These are phyloP conservation scores for Diadophis punctatus DNA, from an alignment of 2,113 vertebrate species.

Conservation along the genomic window DNA sequence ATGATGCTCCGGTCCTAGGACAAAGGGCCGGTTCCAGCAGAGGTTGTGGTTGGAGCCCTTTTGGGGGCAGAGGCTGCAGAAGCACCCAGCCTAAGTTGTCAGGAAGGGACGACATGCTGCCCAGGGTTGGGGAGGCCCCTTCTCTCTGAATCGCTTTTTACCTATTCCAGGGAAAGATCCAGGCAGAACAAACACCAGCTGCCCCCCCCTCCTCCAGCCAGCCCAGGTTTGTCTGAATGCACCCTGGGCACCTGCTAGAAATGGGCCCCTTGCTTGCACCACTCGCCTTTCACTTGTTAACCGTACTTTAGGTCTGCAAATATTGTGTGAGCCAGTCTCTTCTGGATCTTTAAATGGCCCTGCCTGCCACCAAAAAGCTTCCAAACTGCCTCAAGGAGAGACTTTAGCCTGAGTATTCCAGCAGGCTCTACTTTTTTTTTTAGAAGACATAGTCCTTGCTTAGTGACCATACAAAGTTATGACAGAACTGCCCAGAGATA, in stretches of 20 bases:
- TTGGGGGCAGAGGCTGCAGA: background rate
- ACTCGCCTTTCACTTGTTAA: background rate
- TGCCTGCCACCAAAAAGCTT: background rate
- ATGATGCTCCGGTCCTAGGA: background rate
- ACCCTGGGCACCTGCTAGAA: background rate
- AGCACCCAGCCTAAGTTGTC: background rate
- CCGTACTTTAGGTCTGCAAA: background rate
- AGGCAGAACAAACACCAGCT: background rate
- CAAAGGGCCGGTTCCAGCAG: too few species aligned
- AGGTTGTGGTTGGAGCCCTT: background rate
- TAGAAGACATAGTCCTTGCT: background rate
- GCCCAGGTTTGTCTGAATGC: background rate
- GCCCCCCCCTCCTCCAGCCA: background rate
- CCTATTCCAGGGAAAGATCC: background rate
- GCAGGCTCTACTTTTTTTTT: background rate
- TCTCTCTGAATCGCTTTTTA: background rate
- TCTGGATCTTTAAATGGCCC: background rate
- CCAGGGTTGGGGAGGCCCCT: background rate
- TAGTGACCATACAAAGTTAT: background rate
- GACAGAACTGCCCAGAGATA: background rate
- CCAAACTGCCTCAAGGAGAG: background rate
- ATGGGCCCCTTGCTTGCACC: background rate
- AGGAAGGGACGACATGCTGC: background rate
- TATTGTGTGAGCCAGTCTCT: background rate
- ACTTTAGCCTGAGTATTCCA: background rate